These are phyloP conservation scores for Chrysochloris asiatica DNA, from an alignment of 2,113 vertebrate species.

Conservation along the genomic window DNA sequence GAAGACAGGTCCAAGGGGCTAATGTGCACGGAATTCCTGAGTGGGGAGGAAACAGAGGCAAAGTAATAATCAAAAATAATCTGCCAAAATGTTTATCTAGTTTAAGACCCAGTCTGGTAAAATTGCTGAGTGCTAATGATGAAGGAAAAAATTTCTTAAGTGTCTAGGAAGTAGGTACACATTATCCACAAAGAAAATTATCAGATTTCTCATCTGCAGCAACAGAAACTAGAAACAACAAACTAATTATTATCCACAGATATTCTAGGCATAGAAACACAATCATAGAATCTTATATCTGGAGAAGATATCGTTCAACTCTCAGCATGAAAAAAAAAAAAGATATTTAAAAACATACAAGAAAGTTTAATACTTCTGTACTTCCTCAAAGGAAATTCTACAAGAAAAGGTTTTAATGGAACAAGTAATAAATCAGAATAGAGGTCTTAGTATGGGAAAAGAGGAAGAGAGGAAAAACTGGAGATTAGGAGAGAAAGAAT, in stretches of 20 bases:
- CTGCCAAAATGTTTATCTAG: not conserved
- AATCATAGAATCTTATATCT: not conserved
- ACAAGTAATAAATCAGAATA: not conserved
- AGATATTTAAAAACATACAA: not conserved
- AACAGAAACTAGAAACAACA: not conserved
- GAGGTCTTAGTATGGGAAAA: slow-evolving; percentile 1
- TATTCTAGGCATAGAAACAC: not conserved
- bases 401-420: not conserved
- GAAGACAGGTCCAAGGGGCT: not conserved
- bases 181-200: not conserved
- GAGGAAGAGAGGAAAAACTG: not conserved
- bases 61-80: not conserved
- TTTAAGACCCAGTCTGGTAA: slow-evolving; percentile 25
- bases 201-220: not conserved
- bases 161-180: not conserved
- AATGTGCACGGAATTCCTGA: not conserved
- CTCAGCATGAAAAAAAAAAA: not conserved
- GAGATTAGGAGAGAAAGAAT: not conserved
- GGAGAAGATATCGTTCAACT: not conserved
- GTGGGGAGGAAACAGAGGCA: not conserved
- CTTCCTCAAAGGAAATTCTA: slow-evolving; percentile 17
- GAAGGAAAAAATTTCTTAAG: not conserved
- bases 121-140: not conserved
- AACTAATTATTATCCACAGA: not conserved
- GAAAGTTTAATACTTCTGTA: not conserved